Conservation (phyloP, 1,140 invertebrate species). For the Hirudo medicinalis region DNA sequence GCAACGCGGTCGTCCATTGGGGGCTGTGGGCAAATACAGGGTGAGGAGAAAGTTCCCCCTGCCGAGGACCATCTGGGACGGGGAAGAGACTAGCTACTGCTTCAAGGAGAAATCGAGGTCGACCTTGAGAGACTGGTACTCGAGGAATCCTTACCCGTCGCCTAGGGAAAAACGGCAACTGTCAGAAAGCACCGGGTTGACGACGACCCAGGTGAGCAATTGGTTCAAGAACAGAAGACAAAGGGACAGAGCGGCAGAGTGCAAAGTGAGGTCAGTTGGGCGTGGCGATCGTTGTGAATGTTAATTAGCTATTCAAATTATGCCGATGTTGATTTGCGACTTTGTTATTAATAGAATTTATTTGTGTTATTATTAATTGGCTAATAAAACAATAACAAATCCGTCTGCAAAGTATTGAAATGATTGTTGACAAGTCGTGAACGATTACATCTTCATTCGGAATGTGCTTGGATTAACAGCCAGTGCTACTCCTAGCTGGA, state of each 20-base stretch:
- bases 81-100: constrained; percentile 56
- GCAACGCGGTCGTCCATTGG: constrained; percentile 74
- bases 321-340: too few species aligned
- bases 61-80: constrained; percentile 95
- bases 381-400: too few species aligned
- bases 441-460: too few species aligned
- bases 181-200: constrained; percentile 88
- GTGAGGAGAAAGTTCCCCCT: constrained; percentile 93
- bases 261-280: neutral
- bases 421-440: too few species aligned
- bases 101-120: constrained; percentile 12
- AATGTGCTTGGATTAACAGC: too few species aligned
- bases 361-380: too few species aligned
- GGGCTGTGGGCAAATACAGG: constrained; percentile 84
- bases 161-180: constrained; percentile 95
- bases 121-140: constrained; percentile 47
- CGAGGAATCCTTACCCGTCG: constrained; percentile 97
- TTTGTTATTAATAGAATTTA: too few species aligned
- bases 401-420: too few species aligned
- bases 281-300: too few species aligned
- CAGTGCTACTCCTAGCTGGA: too few species aligned
- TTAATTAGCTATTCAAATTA: too few species aligned
- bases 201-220: constrained; percentile 89
- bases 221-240: constrained; percentile 17
- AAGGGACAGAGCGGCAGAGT: constrained; percentile 10